A percentile compares a stretch with the other conserved stretches of the same genome.
Conservation (phyloP, 2,113 vertebrate species). For the Gambusia affinis region DNA sequence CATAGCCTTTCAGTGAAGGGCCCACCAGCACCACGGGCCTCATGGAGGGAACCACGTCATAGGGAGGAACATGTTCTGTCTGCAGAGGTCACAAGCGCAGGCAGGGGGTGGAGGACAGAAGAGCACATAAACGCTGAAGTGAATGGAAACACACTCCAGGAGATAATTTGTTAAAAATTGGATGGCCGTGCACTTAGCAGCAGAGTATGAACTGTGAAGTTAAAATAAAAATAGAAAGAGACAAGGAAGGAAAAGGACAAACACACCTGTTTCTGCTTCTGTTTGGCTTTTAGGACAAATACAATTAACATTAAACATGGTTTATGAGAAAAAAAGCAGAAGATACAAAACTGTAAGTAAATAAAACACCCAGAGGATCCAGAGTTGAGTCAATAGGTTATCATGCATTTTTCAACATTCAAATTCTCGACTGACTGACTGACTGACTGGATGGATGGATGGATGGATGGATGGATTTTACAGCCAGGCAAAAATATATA, state of each 20-base stretch:
- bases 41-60: slow-evolving; percentile 83
- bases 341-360: not conserved
- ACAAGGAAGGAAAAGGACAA: slow-evolving; percentile 18
- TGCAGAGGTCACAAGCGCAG: slow-evolving; percentile 54
- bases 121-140: not conserved
- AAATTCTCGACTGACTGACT: not conserved
- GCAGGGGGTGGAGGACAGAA: not conserved
- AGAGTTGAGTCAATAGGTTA: not conserved
- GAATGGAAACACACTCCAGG: not conserved
- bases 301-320: slow-evolving; percentile 50
- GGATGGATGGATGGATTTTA: not conserved
- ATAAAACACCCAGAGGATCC: not conserved
- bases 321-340: not conserved
- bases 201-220: not conserved
- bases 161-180: not conserved
- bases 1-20: slow-evolving; percentile 82
- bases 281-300: slow-evolving; percentile 80
- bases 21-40: slow-evolving; percentile 81
- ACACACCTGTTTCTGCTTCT: slow-evolving; percentile 85
- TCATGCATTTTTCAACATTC: not conserved
- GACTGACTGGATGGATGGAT: too few species aligned
- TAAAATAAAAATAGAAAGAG: not conserved
- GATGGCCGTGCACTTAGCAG: not conserved
- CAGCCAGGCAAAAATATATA: too few species aligned
- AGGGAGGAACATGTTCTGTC: slow-evolving; percentile 80